A percentile compares a stretch with the other conserved stretches of the same genome.
Evolutionary conservation across 2,797 vertebrate species (phyloP).

Genomic region (Crax fasciolata): DNA sequence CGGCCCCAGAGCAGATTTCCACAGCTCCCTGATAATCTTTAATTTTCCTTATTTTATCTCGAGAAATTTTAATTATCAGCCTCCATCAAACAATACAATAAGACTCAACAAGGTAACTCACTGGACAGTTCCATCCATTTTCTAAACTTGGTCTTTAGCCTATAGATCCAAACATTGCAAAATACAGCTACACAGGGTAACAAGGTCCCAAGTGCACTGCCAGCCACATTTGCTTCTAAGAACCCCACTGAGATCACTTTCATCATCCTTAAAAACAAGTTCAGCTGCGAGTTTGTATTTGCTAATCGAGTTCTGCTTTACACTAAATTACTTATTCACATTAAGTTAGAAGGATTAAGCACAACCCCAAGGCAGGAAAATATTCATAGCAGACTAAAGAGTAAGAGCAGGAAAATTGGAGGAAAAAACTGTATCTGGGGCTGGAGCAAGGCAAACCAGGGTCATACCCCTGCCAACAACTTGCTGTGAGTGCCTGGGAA

Average conservation of each 20-base stretch:
- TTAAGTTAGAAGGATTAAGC: not conserved
- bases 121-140: not conserved
- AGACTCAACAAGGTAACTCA: not conserved
- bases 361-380: not conserved
- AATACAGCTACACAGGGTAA: not conserved
- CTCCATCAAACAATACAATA: not conserved
- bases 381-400: accelerated
- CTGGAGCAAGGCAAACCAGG: not conserved
- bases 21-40: not conserved
- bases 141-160: not conserved
- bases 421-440: not conserved
- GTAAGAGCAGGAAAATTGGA: not conserved
- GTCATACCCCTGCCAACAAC: not conserved
- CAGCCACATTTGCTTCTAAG: not conserved
- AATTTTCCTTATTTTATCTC: not conserved
- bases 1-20: slow-evolving; percentile 1
- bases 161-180: not conserved
- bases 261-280: not conserved
- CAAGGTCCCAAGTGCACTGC: not conserved
- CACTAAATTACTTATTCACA: not conserved
- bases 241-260: not conserved
- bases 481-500: not conserved
- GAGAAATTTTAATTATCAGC: not conserved
- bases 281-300: slow-evolving; percentile 6
- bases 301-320: not conserved